Evolutionary conservation across 1,140 invertebrate genomes (phyloP).

Genomic region (Gerris buenoi): DNA sequence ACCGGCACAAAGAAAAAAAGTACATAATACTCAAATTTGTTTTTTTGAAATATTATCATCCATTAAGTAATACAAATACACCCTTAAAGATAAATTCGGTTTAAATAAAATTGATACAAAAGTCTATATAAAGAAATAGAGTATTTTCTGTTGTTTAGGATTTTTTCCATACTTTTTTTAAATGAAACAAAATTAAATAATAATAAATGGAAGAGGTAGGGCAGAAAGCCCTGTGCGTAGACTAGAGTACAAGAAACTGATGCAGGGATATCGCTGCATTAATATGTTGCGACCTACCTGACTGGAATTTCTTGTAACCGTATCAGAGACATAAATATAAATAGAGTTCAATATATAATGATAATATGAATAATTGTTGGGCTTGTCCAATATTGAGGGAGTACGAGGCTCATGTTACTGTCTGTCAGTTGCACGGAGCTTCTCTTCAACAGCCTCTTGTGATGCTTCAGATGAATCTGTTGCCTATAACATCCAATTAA

Average conservation of each 20-base stretch:
- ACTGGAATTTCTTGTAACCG: conserved; percentile 10
- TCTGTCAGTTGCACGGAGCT: conserved; percentile 79
- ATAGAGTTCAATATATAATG: too few relatives aligned
- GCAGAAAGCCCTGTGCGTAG: background rate
- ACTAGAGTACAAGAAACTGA: conserved; percentile 7
- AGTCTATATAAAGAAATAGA: background rate
- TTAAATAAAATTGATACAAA: conserved; percentile 2
- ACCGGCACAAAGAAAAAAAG: too few relatives aligned
- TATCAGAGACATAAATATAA: too few relatives aligned
- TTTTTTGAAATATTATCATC: too few relatives aligned
- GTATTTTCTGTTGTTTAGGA: background rate
- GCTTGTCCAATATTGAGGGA: too few relatives aligned
- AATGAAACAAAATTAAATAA: background rate
- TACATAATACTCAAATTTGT: too few relatives aligned
- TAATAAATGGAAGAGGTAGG: background rate
- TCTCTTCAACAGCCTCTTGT: conserved; percentile 79
- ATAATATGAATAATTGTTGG: too few relatives aligned
- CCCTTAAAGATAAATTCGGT: background rate
- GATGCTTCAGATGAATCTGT: conserved; percentile 82
- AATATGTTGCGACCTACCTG: conserved; percentile 5
- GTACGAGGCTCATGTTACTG: conserved; percentile 41
- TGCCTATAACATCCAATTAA: conserved; percentile 40
- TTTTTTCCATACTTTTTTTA: too few relatives aligned
- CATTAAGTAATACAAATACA: conserved; percentile 3
- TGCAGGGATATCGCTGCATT: conserved; percentile 3